Base-by-base conservation (phyloP, 1,140 invertebrate genomes). In the Neodiprion fabricii region DNA sequence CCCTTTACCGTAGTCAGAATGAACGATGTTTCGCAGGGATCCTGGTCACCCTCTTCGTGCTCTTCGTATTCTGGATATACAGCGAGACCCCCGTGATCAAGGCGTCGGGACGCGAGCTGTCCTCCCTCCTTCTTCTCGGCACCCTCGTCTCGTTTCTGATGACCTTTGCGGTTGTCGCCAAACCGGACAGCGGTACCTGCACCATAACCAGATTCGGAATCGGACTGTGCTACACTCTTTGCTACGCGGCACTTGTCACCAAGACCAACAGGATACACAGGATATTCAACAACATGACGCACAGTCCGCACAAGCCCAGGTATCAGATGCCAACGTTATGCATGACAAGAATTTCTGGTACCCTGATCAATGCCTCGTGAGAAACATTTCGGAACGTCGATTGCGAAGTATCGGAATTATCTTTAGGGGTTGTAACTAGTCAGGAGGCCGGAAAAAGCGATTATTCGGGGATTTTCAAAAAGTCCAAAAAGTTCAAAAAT, bases 21-120 rank as follows among this genome's bases (percentile, higher is more conserved):
- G 28, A 40, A 40, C 28, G 1, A 40, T 40, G 28, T 40, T 40
- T 40, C 28, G 50, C 76, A 85, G 83, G 84, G n/a, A 88, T 91
- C 28, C 66, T 90, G 7, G 76, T 88, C 40, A 90, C 90, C 0
- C 85, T 93, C 77, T 93, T 92, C 82, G 91, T 94, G 1, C 89
- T 89, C 9, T 88, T 90, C 8, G 91, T 94, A 3, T 94, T 95
- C 81, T 90, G 90, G 87, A 81, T 80, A 0, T 90, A 91, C 79
- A 76, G 80, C 28, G 74, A 81, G 75, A 92, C 91, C 0, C 91
- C 91, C 7, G 87, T 92, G 66, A 91, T 92, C 71, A 92, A 92
- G 76, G 91, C 91, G 0, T 89, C 91, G 0, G 91, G 91, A 0
- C 83, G 91, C 11, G 91, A 92, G 75, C 79, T 85, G 2, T 85